A percentile compares a stretch with the other conserved stretches of the same genome.
phyloP scores from a whole-genome alignment of 2,113 vertebrate species.

The Bujurquina vittata region DNA sequence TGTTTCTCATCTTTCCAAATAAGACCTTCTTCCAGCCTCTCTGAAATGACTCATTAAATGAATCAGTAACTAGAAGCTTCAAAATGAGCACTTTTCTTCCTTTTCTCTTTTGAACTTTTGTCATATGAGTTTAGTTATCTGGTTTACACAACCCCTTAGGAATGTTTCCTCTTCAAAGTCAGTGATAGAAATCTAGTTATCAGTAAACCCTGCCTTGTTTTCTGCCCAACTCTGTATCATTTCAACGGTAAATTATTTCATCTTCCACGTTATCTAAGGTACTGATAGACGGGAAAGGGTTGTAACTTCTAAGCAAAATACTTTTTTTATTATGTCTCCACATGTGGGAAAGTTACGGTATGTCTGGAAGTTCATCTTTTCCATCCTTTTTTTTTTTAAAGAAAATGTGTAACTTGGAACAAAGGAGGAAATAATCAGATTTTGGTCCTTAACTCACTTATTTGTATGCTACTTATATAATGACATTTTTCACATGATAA shows the following conservation, averaged over 20 bases:
- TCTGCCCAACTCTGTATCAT: constrained; percentile 34
- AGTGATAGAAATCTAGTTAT: constrained; percentile 32
- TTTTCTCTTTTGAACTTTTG: constrained; percentile 36
- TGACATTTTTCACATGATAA: background rate
- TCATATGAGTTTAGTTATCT: constrained; percentile 39
- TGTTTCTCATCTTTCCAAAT: constrained; percentile 11
- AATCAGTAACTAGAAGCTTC: background rate
- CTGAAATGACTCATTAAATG: background rate
- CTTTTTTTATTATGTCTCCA: background rate
- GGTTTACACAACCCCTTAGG: constrained; percentile 45
- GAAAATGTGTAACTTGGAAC: background rate
- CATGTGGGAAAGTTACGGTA: background rate
- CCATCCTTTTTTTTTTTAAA: background rate
- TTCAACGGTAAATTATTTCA: constrained; percentile 22
- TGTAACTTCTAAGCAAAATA: constrained; percentile 12
- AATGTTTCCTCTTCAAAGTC: constrained; percentile 42
- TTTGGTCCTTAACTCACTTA: background rate
- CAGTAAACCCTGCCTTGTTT: constrained; percentile 1
- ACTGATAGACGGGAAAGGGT: background rate
- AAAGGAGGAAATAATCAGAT: background rate
- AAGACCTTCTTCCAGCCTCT: background rate
- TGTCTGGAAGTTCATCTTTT: background rate
- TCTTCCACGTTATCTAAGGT: constrained; percentile 13
- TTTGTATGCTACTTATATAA: background rate
- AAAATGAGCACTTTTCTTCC: constrained; percentile 11